phyloP scores from a whole-genome alignment of 2,113 vertebrate species.

The Chaetura pelagica region DNA sequence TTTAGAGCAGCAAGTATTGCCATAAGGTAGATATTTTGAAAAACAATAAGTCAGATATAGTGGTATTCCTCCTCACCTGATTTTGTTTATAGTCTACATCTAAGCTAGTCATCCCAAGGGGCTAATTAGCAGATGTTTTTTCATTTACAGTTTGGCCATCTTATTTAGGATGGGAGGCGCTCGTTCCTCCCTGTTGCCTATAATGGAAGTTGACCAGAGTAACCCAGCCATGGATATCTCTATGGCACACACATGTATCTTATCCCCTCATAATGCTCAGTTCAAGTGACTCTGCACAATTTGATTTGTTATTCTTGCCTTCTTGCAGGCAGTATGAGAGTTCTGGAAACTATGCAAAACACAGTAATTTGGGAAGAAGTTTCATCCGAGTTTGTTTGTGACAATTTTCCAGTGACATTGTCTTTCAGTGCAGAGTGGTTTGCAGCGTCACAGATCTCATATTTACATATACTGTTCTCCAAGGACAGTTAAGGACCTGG shows the following conservation, averaged over 20 bases:
- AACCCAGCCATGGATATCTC: not conserved
- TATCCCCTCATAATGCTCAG: not conserved
- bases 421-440: not conserved
- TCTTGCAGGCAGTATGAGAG: not conserved
- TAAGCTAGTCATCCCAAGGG: not conserved
- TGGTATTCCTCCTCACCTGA: not conserved
- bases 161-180: not conserved
- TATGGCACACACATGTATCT: rapidly evolving
- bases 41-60: not conserved
- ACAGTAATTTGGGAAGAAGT: not conserved
- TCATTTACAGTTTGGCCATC: not conserved
- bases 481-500: not conserved
- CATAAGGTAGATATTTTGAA: not conserved
- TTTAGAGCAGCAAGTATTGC: not conserved
- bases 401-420: not conserved
- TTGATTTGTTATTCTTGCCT: not conserved
- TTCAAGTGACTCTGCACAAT: not conserved
- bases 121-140: not conserved
- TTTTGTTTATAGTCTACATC: not conserved
- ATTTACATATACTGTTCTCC: not conserved
- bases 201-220: not conserved
- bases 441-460: not conserved
- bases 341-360: not conserved
- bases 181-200: not conserved
- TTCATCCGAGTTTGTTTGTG: not conserved